Conservation (phyloP, 2,113 vertebrate genomes). For the Rhinichthys klamathensis region DNA sequence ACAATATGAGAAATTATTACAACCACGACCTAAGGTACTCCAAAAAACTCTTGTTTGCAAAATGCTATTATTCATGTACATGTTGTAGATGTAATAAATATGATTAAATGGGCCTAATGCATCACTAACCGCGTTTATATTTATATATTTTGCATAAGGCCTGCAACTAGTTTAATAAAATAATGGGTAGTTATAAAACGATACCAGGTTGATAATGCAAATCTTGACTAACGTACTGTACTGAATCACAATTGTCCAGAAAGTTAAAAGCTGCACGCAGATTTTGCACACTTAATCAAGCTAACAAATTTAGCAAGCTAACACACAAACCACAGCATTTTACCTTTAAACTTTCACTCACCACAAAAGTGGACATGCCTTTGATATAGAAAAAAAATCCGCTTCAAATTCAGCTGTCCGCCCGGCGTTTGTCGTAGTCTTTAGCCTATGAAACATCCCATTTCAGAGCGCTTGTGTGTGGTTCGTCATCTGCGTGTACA, state of each 20-base stretch:
- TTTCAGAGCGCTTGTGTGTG: constrained; percentile 44
- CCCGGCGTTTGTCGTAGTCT: constrained; percentile 1
- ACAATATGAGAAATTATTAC: neutral
- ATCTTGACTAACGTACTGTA: neutral
- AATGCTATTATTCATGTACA: neutral
- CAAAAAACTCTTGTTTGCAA: neutral
- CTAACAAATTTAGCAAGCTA: constrained; percentile 36
- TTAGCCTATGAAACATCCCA: constrained; percentile 34
- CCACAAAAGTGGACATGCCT: constrained; percentile 62
- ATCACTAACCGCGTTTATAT: neutral
- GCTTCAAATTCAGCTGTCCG: neutral
- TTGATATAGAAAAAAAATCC: neutral
- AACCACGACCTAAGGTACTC: neutral
- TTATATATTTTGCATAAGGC: neutral
- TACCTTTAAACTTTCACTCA: constrained; percentile 46
- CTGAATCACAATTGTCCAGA: neutral
- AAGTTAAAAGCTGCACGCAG: neutral
- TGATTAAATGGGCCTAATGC: neutral
- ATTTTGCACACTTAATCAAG: constrained; percentile 7
- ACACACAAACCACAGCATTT: neutral
- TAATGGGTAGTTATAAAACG: neutral
- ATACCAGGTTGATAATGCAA: neutral
- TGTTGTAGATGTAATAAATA: neutral
- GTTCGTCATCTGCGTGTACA: constrained; percentile 62
- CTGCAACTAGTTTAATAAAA: neutral